Evolutionary conservation across 2,888 invertebrate species (phyloP).

Genomic region (Bombylius major): DNA sequence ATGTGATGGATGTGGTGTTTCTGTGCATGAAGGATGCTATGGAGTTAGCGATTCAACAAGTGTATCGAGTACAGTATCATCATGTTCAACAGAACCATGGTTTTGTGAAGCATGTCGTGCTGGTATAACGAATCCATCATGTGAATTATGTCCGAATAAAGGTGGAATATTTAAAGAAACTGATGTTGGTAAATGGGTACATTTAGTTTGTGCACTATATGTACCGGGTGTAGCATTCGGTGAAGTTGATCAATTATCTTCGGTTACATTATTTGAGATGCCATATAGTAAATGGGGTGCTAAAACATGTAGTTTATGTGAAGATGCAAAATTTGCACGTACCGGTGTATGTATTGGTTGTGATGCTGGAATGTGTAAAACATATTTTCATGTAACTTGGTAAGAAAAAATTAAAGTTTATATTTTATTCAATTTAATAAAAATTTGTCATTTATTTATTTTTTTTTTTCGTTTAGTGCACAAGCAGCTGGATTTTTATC

Average conservation of each 20-base stretch:
- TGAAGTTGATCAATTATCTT: constrained; percentile 81
- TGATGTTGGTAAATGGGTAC: constrained; percentile 96
- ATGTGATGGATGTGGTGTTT: constrained; percentile 92
- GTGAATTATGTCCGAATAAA: constrained; percentile 90
- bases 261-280: constrained; percentile 93
- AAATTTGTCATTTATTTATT: not conserved
- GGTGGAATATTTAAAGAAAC: constrained; percentile 92
- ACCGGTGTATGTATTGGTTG: constrained; percentile 95
- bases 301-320: constrained; percentile 80
- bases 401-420: constrained; percentile 27
- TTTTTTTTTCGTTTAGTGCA: constrained; percentile 46
- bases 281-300: constrained; percentile 95
- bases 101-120: constrained; percentile 98
- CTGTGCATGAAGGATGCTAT: constrained; percentile 95
- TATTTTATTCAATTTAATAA: not conserved
- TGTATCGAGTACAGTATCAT: constrained; percentile 83
- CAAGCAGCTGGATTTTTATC: constrained; percentile 86
- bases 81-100: constrained; percentile 96
- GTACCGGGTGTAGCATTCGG: constrained; percentile 95
- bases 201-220: constrained; percentile 93
- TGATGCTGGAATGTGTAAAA: constrained; percentile 97
- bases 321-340: constrained; percentile 71
- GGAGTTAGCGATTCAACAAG: constrained; percentile 87
- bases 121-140: constrained; percentile 73
- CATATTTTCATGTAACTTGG: constrained; percentile 97